These are phyloP conservation scores for Ypsolopha scabrella DNA, from an alignment of 2,888 invertebrate species.

Conservation along the genomic window DNA sequence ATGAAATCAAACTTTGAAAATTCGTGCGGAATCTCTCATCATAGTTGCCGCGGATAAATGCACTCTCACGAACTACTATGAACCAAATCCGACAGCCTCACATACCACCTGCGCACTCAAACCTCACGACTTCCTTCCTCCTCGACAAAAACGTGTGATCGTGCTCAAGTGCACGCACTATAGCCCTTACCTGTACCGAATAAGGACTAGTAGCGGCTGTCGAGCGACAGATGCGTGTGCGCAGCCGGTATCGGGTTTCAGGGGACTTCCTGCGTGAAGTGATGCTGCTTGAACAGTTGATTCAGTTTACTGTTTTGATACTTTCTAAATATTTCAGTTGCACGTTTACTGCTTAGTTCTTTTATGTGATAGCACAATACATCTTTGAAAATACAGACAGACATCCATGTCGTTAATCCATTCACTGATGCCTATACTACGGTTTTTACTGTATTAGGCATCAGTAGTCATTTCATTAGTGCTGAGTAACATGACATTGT, in stretches of 20 bases:
- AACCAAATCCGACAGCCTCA: conserved; percentile 5
- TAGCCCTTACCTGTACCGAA: background rate
- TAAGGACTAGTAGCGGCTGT: background rate
- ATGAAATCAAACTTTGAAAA: no score
- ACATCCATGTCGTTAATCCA: no score
- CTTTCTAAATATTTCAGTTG: no score
- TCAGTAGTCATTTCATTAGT: no score
- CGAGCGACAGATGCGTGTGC: background rate
- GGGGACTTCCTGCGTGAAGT: background rate
- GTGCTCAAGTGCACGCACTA: conserved; percentile 20
- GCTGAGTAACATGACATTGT: no score
- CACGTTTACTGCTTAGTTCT: no score
- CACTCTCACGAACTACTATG: conserved; percentile 1
- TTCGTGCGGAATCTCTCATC: no score
- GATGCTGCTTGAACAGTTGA: conserved; percentile 2
- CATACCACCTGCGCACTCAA: conserved; percentile 29
- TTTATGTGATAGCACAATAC: no score
- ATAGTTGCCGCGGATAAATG: background rate
- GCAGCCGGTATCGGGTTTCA: background rate
- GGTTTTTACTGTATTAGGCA: no score
- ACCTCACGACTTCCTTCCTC: conserved; percentile 32
- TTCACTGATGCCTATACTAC: no score
- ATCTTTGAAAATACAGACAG: no score
- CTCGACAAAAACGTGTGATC: conserved; percentile 37
- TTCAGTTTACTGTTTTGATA: background rate